Percentiles rank a stretch among this genome's conserved stretches.
These are phyloP conservation scores for Anguilla japonica DNA, from an alignment of 2,113 vertebrate genomes.

Conservation along the genomic window DNA sequence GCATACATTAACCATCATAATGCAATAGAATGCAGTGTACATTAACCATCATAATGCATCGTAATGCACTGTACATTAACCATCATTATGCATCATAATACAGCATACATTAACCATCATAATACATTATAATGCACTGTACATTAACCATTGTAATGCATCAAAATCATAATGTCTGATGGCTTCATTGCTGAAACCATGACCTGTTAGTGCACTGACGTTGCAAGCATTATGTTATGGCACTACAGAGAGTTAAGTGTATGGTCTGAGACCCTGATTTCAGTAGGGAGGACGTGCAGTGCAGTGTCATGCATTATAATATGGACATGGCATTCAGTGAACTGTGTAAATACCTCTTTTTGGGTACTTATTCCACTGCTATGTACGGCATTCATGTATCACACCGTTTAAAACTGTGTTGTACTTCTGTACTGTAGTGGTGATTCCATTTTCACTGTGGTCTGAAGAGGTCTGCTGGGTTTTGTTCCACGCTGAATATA, in stretches of 20 bases:
- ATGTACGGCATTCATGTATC: no score
- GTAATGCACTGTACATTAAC: no score
- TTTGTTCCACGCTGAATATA: neutral
- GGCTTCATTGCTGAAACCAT: neutral
- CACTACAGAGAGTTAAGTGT: neutral
- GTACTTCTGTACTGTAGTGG: no score
- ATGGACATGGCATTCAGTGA: neutral
- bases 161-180: no score
- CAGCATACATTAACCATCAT: no score
- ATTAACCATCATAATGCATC: no score
- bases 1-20: no score
- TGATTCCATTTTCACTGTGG: neutral
- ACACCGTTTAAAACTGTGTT: no score
- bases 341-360: neutral
- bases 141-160: neutral
- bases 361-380: neutral
- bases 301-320: neutral
- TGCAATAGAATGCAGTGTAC: no score
- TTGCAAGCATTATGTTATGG: constrained; percentile 2
- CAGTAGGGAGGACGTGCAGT: neutral
- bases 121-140: no score
- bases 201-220: neutral
- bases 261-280: neutral
- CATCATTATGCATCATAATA: no score
- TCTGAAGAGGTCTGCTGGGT: neutral